A percentile compares a stretch with the other conserved stretches of the same genome.
These are phyloP conservation scores for Agriopis marginaria DNA, from an alignment of 2,888 invertebrate genomes.

Conservation along the genomic window DNA sequence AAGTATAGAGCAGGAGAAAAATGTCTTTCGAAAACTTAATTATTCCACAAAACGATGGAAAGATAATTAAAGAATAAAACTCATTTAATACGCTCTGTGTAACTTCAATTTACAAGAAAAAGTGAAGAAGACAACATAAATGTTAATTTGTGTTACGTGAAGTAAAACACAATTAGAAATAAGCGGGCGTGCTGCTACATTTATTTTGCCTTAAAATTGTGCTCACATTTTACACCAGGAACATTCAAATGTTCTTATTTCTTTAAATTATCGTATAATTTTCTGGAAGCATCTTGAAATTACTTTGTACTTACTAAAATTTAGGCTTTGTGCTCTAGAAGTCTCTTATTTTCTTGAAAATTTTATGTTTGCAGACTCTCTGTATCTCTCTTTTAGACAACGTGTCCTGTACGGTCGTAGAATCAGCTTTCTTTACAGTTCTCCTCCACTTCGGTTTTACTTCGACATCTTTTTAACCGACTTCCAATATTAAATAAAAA, in stretches of 20 bases:
- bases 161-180: slow-evolving; percentile 39
- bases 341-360: slow-evolving; percentile 2
- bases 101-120: slow-evolving; percentile 36
- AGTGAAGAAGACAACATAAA: slow-evolving; percentile 34
- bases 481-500: too few relatives aligned
- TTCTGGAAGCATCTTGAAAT: slow-evolving; percentile 15
- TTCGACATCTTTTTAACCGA: not conserved
- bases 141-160: slow-evolving; percentile 40
- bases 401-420: too few relatives aligned
- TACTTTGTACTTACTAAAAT: slow-evolving; percentile 3
- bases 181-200: slow-evolving; percentile 23
- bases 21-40: slow-evolving; percentile 9
- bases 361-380: not conserved
- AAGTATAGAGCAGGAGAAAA: not conserved
- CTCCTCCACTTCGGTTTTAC: not conserved
- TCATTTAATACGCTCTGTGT: slow-evolving; percentile 34
- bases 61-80: slow-evolving; percentile 32
- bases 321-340: not conserved
- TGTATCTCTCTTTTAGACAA: not conserved
- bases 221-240: slow-evolving; percentile 17
- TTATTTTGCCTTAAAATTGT: slow-evolving; percentile 25
- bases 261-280: slow-evolving; percentile 13
- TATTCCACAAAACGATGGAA: slow-evolving; percentile 27
- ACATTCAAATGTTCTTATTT: slow-evolving; percentile 12
- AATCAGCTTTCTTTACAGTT: not conserved